phyloP scores from a whole-genome alignment of 2,113 vertebrate species.

The Neolamprologus cancellatus region DNA sequence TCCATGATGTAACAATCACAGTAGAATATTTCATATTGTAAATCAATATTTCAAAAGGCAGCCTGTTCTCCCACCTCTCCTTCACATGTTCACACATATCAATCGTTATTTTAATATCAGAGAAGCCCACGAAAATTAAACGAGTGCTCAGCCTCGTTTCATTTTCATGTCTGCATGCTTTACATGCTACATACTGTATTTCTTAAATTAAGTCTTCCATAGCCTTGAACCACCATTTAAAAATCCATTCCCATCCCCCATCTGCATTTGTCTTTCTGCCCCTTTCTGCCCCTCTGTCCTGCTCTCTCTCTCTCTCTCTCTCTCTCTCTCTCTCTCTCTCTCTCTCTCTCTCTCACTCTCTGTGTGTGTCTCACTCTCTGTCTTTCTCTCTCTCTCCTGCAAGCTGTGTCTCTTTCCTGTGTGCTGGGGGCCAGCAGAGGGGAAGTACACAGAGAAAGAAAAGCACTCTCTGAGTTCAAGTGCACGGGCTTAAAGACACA shows the following conservation, averaged over 20 bases:
- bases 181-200: background rate
- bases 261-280: slow-evolving; percentile 56
- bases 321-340: background rate
- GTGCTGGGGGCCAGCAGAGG: slow-evolving; percentile 61
- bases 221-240: slow-evolving; percentile 51
- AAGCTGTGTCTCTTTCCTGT: slow-evolving; percentile 65
- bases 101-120: background rate
- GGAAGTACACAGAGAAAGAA: slow-evolving; percentile 62
- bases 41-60: slow-evolving; percentile 42
- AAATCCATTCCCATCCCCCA: slow-evolving; percentile 65
- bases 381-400: slow-evolving; percentile 29
- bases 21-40: slow-evolving; percentile 15
- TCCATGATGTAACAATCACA: slow-evolving; percentile 36
- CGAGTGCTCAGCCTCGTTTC: background rate
- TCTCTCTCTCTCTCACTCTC: slow-evolving; percentile 6
- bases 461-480: slow-evolving; percentile 71
- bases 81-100: background rate
- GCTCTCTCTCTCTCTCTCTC: background rate
- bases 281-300: slow-evolving; percentile 55
- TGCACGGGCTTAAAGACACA: slow-evolving; percentile 65
- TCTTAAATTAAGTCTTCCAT: slow-evolving; percentile 15
- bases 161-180: background rate
- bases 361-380: background rate
- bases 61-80: background rate
- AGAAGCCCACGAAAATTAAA: background rate